phyloP scores from a whole-genome alignment of 2,113 vertebrate genomes.

The Rhineura floridana region DNA sequence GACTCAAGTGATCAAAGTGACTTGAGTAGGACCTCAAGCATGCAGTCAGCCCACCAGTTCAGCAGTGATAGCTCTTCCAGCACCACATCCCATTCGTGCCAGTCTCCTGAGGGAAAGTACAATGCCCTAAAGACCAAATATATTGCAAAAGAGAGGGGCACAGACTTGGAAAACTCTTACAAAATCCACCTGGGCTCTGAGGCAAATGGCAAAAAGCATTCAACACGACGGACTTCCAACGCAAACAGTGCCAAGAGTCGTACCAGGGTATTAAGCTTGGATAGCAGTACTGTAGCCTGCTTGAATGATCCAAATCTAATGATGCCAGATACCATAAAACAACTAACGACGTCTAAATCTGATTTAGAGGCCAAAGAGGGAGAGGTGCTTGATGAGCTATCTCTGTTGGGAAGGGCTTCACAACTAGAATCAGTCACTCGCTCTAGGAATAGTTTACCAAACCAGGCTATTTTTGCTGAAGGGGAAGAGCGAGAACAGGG shows the following conservation, averaged over 20 bases:
- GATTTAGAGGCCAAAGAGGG: constrained; percentile 99
- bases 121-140: constrained; percentile 87
- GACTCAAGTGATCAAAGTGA: constrained; percentile 98
- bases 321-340: constrained; percentile 86
- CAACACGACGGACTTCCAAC: constrained; percentile 86
- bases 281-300: constrained; percentile 95
- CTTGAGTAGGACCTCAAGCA: constrained; percentile 92
- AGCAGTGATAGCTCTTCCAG: constrained; percentile 96
- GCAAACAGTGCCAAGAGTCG: constrained; percentile 90
- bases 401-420: constrained; percentile 93
- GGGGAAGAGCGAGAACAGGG: constrained; percentile 84
- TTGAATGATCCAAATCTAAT: constrained; percentile 90
- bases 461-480: constrained; percentile 88
- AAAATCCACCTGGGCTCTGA: constrained; percentile 77
- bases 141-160: constrained; percentile 69
- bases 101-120: constrained; percentile 88
- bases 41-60: constrained; percentile 90
- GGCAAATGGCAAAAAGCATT: constrained; percentile 77
- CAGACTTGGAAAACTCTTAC: constrained; percentile 71
- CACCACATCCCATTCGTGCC: constrained; percentile 90
- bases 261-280: constrained; percentile 92
- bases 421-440: constrained; percentile 98
- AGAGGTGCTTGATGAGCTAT: constrained; percentile 96
- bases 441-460: constrained; percentile 96
- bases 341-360: constrained; percentile 97